phyloP scores from a whole-genome alignment of 2,888 invertebrate genomes.

The Zeuzera pyrina region DNA sequence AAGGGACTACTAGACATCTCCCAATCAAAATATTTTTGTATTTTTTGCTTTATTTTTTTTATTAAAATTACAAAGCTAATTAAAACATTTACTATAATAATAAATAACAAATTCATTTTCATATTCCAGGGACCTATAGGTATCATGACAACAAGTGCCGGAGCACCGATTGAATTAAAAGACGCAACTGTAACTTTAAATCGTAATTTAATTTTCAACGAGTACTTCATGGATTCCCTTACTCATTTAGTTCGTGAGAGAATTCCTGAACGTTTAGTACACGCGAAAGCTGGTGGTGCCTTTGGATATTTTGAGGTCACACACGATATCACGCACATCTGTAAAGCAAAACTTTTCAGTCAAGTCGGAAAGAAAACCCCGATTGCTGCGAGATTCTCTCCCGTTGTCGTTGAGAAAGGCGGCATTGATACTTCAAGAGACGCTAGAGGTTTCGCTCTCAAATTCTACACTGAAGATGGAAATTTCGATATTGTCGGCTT shows the following conservation, averaged over 20 bases:
- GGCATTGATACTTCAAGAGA: slow-evolving; percentile 90
- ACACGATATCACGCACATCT: slow-evolving; percentile 82
- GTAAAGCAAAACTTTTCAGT: slow-evolving; percentile 82
- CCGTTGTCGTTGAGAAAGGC: slow-evolving; percentile 87
- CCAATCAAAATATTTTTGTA: too few species aligned
- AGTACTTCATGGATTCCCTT: slow-evolving; percentile 80
- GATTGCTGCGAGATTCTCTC: slow-evolving; percentile 82
- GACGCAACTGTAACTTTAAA: slow-evolving; percentile 84
- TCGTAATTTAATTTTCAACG: slow-evolving; percentile 84
- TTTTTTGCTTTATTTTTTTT: too few species aligned
- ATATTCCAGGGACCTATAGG: slow-evolving; percentile 60
- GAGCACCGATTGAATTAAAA: slow-evolving; percentile 83
- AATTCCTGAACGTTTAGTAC: slow-evolving; percentile 93
- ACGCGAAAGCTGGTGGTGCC: slow-evolving; percentile 93
- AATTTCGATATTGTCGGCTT: slow-evolving; percentile 92
- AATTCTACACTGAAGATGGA: slow-evolving; percentile 92
- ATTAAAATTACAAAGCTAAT: too few species aligned
- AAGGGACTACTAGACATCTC: too few species aligned
- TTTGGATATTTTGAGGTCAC: slow-evolving; percentile 90
- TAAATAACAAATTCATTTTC: too few species aligned
- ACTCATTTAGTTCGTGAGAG: slow-evolving; percentile 88
- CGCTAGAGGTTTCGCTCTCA: slow-evolving; percentile 90
- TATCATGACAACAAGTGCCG: slow-evolving; percentile 81
- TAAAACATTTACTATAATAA: too few species aligned
- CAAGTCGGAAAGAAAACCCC: slow-evolving; percentile 83